Percentiles rank a stretch among this genome's conserved stretches.
Conservation (phyloP, 2,888 invertebrate genomes). For the Phyllotreta cruciferae region DNA sequence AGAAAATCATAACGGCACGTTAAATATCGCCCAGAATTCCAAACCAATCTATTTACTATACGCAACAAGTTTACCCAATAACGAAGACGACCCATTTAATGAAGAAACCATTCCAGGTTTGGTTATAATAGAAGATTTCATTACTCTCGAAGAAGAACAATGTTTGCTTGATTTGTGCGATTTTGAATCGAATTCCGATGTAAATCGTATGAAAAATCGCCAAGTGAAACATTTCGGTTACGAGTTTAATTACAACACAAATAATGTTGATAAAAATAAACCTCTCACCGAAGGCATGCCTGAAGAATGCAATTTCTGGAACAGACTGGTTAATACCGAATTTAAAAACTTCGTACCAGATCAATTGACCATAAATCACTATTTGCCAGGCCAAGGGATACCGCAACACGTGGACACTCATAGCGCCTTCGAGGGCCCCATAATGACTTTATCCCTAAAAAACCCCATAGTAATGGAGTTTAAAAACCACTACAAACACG, state of each 20-base stretch:
- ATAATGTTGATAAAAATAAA: constrained; percentile 78
- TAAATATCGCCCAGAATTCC: constrained; percentile 65
- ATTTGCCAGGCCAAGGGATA: constrained; percentile 89
- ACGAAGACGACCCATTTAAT: constrained; percentile 50
- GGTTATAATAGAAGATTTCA: constrained; percentile 72
- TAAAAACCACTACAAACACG: constrained; percentile 67
- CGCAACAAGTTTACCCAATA: constrained; percentile 60
- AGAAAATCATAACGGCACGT: constrained; percentile 66
- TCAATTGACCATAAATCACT: constrained; percentile 86
- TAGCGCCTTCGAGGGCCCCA: constrained; percentile 89
- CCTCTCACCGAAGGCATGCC: constrained; percentile 78
- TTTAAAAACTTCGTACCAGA: constrained; percentile 68
- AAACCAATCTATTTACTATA: constrained; percentile 72
- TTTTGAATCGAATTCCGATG: constrained; percentile 63
- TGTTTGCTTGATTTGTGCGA: constrained; percentile 63
- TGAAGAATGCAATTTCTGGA: constrained; percentile 69
- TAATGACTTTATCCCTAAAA: constrained; percentile 85
- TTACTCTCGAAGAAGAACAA: constrained; percentile 73
- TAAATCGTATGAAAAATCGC: constrained; percentile 74
- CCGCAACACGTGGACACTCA: constrained; percentile 96
- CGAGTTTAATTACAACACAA: constrained; percentile 87
- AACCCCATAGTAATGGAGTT: constrained; percentile 91
- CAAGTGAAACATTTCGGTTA: constrained; percentile 91
- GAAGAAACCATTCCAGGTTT: constrained; percentile 71
- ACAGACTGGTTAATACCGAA: constrained; percentile 60